Evolutionary conservation across 2,797 vertebrate species (phyloP).

Genomic region (Enteromius trimaculatus): DNA sequence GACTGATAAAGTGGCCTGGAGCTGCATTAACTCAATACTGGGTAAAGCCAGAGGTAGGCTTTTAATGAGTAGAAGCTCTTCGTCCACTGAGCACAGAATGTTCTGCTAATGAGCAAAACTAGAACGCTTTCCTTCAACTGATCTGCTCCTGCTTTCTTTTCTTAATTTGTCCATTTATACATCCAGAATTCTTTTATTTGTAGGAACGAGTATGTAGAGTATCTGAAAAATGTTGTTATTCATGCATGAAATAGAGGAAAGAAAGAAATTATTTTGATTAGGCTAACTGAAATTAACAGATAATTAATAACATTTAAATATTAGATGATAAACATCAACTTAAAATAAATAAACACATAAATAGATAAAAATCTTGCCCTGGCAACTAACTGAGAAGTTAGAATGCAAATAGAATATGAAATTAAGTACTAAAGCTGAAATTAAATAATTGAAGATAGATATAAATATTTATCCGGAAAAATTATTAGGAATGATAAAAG

Average conservation of each 20-base stretch:
- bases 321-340: not conserved
- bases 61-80: slow-evolving; percentile 42
- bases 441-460: not conserved
- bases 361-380: too few species aligned
- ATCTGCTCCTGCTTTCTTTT: not conserved
- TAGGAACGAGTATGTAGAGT: not conserved
- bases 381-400: not conserved
- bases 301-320: not conserved
- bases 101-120: not conserved
- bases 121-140: not conserved
- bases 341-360: not conserved
- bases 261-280: not conserved
- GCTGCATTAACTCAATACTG: slow-evolving; percentile 17
- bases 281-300: not conserved
- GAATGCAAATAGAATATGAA: not conserved
- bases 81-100: not conserved
- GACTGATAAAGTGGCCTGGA: not conserved
- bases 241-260: not conserved
- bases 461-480: not conserved
- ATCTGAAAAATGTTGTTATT: too few species aligned
- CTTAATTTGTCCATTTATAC: not conserved
- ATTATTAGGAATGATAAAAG: too few species aligned
- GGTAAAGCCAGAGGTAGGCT: slow-evolving; percentile 50
- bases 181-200: not conserved
- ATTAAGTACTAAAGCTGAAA: not conserved